Evolutionary conservation across 2,888 invertebrate genomes (phyloP).

Genomic region (Onchidella celtica): DNA sequence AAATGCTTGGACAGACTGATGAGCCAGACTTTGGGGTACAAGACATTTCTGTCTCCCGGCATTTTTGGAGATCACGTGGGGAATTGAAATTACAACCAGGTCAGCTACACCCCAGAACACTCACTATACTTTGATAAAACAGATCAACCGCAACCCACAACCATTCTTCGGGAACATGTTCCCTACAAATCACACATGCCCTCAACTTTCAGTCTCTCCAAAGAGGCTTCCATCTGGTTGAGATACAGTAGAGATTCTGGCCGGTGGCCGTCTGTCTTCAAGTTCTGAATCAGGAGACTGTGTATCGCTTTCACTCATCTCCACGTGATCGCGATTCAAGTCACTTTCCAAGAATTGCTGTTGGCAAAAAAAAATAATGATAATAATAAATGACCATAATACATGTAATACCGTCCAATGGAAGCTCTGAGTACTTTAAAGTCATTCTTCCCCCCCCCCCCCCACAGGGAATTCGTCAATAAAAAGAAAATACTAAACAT

Average conservation of each 20-base stretch:
- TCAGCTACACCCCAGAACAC: no score
- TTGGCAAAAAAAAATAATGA: not conserved
- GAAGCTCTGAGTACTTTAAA: not conserved
- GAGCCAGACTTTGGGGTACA: no score
- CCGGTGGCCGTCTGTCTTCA: not conserved
- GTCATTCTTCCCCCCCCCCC: no score
- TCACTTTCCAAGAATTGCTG: constrained; percentile 19
- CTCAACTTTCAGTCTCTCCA: not conserved
- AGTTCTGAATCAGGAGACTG: not conserved
- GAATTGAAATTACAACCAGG: no score
- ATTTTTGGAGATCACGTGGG: no score
- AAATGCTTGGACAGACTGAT: no score
- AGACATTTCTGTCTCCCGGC: no score
- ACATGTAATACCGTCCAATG: not conserved
- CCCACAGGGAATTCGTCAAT: no score
- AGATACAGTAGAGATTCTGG: not conserved
- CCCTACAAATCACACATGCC: no score
- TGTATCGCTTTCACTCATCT: not conserved
- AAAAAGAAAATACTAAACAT: not conserved
- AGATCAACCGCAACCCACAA: no score
- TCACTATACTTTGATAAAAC: no score
- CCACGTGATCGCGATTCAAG: not conserved
- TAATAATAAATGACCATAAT: not conserved
- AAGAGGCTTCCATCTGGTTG: not conserved
- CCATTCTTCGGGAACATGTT: no score